Evolutionary conservation across 2,888 invertebrate genomes (phyloP).

Genomic region (Habroteleia sp.): DNA sequence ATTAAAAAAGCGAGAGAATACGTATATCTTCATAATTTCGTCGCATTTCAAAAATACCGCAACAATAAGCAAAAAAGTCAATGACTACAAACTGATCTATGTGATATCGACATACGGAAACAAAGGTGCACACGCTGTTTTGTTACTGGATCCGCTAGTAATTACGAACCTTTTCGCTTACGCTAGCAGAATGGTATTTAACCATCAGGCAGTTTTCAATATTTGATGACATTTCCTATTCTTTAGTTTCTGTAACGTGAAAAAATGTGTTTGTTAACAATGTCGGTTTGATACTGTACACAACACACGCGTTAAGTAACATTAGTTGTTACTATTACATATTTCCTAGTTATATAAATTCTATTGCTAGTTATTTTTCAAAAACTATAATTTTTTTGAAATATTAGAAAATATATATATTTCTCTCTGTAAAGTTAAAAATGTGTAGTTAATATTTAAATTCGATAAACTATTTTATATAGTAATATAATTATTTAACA

Average conservation of each 20-base stretch:
- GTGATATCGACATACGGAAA: slow-evolving; percentile 47
- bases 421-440: no score
- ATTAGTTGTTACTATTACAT: no score
- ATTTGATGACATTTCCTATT: slow-evolving; percentile 22
- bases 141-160: slow-evolving; percentile 53
- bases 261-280: slow-evolving; percentile 1
- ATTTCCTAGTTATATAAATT: no score
- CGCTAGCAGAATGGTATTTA: slow-evolving; percentile 40
- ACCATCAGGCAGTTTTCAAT: slow-evolving; percentile 39
- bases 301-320: no score
- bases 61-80: slow-evolving; percentile 52
- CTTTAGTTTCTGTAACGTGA: slow-evolving; percentile 1
- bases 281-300: neutral
- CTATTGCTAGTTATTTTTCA: no score
- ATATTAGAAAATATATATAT: no score
- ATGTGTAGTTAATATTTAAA: no score
- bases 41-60: slow-evolving; percentile 46
- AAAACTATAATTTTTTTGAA: no score
- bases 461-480: no score
- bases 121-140: slow-evolving; percentile 47
- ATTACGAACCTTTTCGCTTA: slow-evolving; percentile 53
- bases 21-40: slow-evolving; percentile 13
- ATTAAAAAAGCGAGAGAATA: neutral
- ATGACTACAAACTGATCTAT: slow-evolving; percentile 43
- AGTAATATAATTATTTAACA: no score